Evolutionary conservation across 1,140 invertebrate genomes (phyloP), one percentile per base, ranked within the genome.

Genomic region (Zaprionus camerounensis): DNA sequence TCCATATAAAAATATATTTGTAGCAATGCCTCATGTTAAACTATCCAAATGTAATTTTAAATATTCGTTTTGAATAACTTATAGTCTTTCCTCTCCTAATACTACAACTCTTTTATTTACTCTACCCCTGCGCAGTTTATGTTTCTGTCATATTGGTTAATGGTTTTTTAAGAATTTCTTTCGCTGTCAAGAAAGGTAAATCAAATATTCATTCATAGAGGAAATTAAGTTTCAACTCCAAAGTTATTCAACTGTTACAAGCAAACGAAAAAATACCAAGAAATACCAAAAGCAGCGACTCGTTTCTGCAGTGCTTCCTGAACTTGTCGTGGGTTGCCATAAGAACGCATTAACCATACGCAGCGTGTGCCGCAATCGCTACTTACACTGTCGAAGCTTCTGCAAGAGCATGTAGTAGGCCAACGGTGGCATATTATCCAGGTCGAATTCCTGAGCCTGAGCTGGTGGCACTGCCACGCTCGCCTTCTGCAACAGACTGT

Each of bases 341-440:
- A 75, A 34, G 24, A 26, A 9, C 68, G 34, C 64, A 61, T 77
- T 70, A 65, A 76, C 55, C 57, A 86, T 85, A 85, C 82, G 82
- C 74, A 44, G 44, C 61, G 57, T 65, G 56, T 56, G 36, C 56
- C 5, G 9, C 31, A 9, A 34, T 34, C 28, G 28, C 20, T 59
- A 84, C 91, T 88, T 72, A 92, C 91, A 58, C 69, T 92, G 91
- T 46, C 82, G 80, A 3, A 92, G 73, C 71, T 91, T 92, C 36
- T 91, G 90, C 71, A 92, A 57, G 36, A 92, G 77, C 77, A 91
- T 67, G 67, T 91, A 91, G 67, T 91, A 91, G 68, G 85, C 72
- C 65, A 91, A 58, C 66, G 90, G 85, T 58, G 90, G 85, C 90
- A 91, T 91, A 76, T 77, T 91, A 59, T 91, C 90, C 82, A 91